Base-by-base conservation (phyloP, 2,888 invertebrate genomes). In the Tipula unca region DNA sequence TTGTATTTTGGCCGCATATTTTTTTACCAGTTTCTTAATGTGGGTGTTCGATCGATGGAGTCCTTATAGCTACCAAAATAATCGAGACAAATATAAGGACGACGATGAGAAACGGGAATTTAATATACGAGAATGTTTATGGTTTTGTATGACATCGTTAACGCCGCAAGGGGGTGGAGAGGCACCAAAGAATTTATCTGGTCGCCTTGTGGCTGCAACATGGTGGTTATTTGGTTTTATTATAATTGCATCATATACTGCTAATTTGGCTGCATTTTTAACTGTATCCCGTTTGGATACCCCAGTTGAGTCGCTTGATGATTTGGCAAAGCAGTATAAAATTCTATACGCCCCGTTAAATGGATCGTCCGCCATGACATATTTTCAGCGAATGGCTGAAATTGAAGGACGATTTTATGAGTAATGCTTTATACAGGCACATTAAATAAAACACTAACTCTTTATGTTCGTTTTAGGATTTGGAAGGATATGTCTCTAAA, bases 161-260 rank as follows among this genome's bases (percentile, higher is more conserved):
- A 99, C 99, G 0, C 99, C 99, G 0, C 94, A 96, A 91, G 98
- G 98, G 0, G 98, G 98, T 0, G 98, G 98, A 0, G 98, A 98
- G 90, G 98, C 98, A 0, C 98, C 98, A 0, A 98, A 98, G 90
- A 99, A 99, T 90, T 92, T 99, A 0, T 98, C 98, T 0, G 99
- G 99, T 0, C 93, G 99, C 85, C 92, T 99, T 13, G 95, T 99
- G 0, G 99, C 99, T 0, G 99, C 99, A 1, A 99, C 99, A 0
- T 99, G 98, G 99, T 99, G 99, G 99, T 92, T 99, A 29, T 99
- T 99, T 91, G 98, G 93, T 0, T 99, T 99, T 90, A 99, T 99
- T 89, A 98, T 99, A 87, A 99, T 99, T 89, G 99, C 99, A 2
- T 98, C 98, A 0, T 99, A 99, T 91, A 99, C 99, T 0, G 99